Evolutionary conservation across 1,140 invertebrate genomes (phyloP), one percentile per base, ranked within the genome.

Genomic region (Zaprionus capensis): DNA sequence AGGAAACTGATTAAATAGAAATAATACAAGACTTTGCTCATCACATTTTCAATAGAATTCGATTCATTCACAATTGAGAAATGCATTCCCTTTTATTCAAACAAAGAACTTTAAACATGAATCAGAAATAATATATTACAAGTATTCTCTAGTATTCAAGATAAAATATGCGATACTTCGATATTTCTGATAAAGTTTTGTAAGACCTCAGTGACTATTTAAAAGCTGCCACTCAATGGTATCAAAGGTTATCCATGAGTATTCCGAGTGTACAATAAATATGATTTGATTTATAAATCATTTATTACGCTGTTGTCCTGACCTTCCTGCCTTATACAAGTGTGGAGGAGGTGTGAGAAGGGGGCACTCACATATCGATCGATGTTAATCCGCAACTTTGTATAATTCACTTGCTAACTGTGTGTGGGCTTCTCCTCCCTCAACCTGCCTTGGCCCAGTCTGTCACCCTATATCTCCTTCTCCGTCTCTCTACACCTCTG

Each of bases 321-420:
- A 51, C 73, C 73, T 76, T 65, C 28, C 24, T 17, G 17, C 41
- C 26, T 24, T 28, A 17, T 9, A 22, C 6, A 17, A 24, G 7
- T 15, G 31, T 34, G 31, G 49, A 14, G 24, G 3, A 11, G 5
- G 51, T 24, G 22, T 9, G 49, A 15, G n/a, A 1, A 17, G n/a
- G n/a, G n/a, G 41, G 14, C 26, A 53, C 20, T 53, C 49, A 20
- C 7, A 24, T 28, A 56, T 56, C 38, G 6, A 56, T 56, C 26
- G 14, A 31, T 55, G 49, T 41, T 76, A 76, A 76, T 59, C 68
- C 61, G 12, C 67, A 64, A 69, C n/a, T 63, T 57, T 70, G 66
- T 20, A 68, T 44, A 62, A 51, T 51, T 51, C 46, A 51, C 46
- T 46, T 44, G 22, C 53, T 28, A 66, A 59, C 56, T 41, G 63